These are phyloP conservation scores for Pristionchus entomophagus DNA, from an alignment of 2,888 invertebrate species.

Conservation along the genomic window DNA sequence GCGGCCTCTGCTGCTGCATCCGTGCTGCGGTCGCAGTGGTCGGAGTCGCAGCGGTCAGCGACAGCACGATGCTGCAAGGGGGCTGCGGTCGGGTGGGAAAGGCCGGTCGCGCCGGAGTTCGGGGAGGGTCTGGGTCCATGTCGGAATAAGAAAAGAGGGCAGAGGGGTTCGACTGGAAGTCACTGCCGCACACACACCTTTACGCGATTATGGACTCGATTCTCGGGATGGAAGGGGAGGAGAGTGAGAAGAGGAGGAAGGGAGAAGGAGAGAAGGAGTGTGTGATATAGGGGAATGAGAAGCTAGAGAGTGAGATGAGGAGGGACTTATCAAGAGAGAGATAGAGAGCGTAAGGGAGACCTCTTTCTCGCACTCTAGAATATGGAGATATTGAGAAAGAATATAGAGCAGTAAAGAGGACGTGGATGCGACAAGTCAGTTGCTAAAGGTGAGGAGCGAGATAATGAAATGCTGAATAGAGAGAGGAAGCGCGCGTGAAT, in stretches of 20 bases:
- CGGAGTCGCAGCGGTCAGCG: slow-evolving; percentile 26
- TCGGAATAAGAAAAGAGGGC: neutral
- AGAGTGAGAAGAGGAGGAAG: neutral
- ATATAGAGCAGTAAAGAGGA: neutral
- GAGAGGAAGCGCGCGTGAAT: neutral
- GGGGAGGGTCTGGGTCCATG: neutral
- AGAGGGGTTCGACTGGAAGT: neutral
- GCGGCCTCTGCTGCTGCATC: neutral
- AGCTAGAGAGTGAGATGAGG: neutral
- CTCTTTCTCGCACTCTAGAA: neutral
- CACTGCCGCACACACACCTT: slow-evolving; percentile 16
- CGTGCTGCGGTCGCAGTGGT: slow-evolving; percentile 5
- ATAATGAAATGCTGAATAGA: slow-evolving; percentile 39
- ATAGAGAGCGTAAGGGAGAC: neutral
- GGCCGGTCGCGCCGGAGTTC: neutral
- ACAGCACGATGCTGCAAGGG: slow-evolving; percentile 26
- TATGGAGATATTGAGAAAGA: slow-evolving; percentile 20
- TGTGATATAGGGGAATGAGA: neutral
- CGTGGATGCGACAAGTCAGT: slow-evolving; percentile 13
- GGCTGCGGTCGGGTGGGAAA: neutral
- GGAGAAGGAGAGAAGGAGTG: neutral
- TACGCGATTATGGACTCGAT: slow-evolving; percentile 21
- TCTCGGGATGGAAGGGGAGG: neutral
- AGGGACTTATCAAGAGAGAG: slow-evolving; percentile 39
- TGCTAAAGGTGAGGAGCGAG: neutral